Evolutionary conservation across 2,888 invertebrate genomes (phyloP).

Genomic region (Epistrophe grossulariae): DNA sequence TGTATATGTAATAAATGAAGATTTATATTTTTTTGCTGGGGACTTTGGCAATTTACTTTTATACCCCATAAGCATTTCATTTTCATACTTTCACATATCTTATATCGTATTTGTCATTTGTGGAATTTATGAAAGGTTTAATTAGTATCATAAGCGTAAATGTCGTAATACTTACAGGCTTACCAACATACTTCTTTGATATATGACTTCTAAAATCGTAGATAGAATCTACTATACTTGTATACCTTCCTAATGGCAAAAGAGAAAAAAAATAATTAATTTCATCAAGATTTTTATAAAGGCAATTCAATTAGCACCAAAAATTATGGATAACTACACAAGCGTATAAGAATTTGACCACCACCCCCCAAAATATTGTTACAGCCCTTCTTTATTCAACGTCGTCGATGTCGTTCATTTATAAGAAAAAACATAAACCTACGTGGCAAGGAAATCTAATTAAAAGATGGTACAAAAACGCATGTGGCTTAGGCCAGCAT

Average conservation of each 20-base stretch:
- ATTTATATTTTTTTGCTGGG: not conserved
- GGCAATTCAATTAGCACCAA: conserved; percentile 71
- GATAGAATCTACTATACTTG: conserved; percentile 9
- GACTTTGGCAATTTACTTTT: conserved; percentile 3
- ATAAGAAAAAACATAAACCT: conserved; percentile 33
- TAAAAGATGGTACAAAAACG: conserved; percentile 73
- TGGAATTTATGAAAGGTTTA: conserved; percentile 56
- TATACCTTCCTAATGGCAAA: not conserved
- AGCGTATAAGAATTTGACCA: conserved; percentile 34
- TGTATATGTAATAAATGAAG: not conserved
- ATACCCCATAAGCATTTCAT: conserved; percentile 7
- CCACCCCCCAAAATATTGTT: conserved; percentile 15
- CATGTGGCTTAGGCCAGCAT: conserved; percentile 65
- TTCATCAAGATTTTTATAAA: conserved; percentile 66
- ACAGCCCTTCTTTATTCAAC: not conserved
- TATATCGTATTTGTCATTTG: conserved; percentile 30
- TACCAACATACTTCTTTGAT: conserved; percentile 61
- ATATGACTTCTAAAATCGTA: conserved; percentile 44
- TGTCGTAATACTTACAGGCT: conserved; percentile 54
- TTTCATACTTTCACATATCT: conserved; percentile 18
- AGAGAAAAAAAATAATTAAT: conserved; percentile 56
- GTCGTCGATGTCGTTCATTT: not conserved
- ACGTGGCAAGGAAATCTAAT: conserved; percentile 76
- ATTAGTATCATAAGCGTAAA: conserved; percentile 61
- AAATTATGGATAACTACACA: conserved; percentile 49